Percentiles rank a stretch among this genome's conserved stretches.
phyloP scores from a whole-genome alignment of 1,140 invertebrate species.

The Aphelenchoides avenae region DNA sequence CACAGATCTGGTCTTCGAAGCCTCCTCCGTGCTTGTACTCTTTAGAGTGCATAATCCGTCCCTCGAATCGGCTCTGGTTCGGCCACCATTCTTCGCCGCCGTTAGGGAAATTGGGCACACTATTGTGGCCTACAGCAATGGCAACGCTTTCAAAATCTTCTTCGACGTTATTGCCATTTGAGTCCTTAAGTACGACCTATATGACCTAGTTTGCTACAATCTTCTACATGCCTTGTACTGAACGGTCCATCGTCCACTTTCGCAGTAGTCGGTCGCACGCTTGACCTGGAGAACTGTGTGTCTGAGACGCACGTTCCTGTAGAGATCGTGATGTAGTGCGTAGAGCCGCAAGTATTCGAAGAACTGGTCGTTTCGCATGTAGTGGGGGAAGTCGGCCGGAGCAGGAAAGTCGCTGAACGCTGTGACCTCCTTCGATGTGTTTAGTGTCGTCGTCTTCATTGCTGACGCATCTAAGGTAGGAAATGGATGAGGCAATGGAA shows the following conservation, averaged over 20 bases:
- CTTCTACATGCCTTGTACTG: conserved; percentile 6
- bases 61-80: too few species aligned
- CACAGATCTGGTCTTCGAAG: too few species aligned
- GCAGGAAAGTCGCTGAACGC: conserved; percentile 61
- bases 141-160: too few species aligned
- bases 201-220: too few species aligned
- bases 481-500: neutral
- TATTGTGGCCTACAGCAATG: too few species aligned
- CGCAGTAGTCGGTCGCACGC: conserved; percentile 8
- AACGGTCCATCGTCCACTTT: conserved; percentile 29
- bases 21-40: too few species aligned
- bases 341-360: conserved; percentile 49
- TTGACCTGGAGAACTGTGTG: conserved; percentile 45
- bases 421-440: conserved; percentile 63
- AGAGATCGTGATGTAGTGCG: conserved; percentile 56
- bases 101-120: too few species aligned
- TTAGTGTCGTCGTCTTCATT: conserved; percentile 55
- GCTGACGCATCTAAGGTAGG: neutral
- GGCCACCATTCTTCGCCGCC: too few species aligned
- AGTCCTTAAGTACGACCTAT: too few species aligned
- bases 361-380: conserved; percentile 58
- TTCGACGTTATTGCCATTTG: too few species aligned
- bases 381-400: conserved; percentile 52
- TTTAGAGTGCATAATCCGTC: too few species aligned
- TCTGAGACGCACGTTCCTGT: conserved; percentile 51